A percentile compares a stretch with the other conserved stretches of the same genome.
phyloP scores from a whole-genome alignment of 1,140 invertebrate species.

The Reticulitermes speratus region DNA sequence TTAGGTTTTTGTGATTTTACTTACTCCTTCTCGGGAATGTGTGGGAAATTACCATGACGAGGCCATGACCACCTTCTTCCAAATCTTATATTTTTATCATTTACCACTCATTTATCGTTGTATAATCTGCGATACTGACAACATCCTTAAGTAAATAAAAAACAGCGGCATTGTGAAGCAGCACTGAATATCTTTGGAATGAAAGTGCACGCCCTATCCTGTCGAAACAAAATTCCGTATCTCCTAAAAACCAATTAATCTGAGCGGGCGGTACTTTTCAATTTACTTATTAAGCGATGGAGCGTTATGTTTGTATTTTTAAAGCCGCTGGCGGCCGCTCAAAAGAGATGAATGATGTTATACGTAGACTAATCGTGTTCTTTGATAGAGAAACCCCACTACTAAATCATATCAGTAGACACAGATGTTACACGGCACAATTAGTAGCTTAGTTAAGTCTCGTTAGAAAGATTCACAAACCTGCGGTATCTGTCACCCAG shows the following conservation, averaged over 20 bases:
- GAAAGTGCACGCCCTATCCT: not conserved
- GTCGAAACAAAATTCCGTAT: not conserved
- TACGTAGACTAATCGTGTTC: not conserved
- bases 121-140: too few relatives aligned
- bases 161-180: too few relatives aligned
- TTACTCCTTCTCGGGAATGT: too few relatives aligned
- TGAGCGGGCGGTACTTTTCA: not conserved
- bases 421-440: not conserved
- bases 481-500: not conserved
- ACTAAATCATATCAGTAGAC: conserved; percentile 2
- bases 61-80: too few relatives aligned
- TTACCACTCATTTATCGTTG: too few relatives aligned
- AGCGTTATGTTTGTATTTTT: not conserved
- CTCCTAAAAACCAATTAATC: not conserved
- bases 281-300: not conserved
- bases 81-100: too few relatives aligned
- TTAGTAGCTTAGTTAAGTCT: not conserved
- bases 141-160: too few relatives aligned
- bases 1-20: too few relatives aligned
- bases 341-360: not conserved
- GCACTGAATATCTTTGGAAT: too few relatives aligned
- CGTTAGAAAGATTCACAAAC: not conserved
- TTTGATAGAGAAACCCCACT: not conserved
- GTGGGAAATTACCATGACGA: too few relatives aligned
- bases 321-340: not conserved